Conservation (phyloP, 2,888 invertebrate species). For the Piscicola geometra region DNA sequence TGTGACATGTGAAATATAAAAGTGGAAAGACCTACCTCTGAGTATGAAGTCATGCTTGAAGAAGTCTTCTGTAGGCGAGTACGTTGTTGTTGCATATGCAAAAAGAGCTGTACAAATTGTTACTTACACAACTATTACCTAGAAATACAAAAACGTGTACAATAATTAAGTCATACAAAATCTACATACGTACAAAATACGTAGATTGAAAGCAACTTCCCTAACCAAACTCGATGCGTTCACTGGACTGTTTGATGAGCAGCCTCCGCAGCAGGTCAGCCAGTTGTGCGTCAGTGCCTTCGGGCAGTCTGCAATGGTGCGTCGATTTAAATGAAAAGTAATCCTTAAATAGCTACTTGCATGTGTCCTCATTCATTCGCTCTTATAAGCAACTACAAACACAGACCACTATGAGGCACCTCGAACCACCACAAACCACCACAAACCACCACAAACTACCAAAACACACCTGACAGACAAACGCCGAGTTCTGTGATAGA, state of each 20-base stretch:
- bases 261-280: background rate
- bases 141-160: too few relatives aligned
- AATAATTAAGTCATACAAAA: too few relatives aligned
- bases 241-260: background rate
- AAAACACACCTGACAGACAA: conserved; percentile 1
- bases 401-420: background rate
- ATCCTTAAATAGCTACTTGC: too few relatives aligned
- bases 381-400: too few relatives aligned
- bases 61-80: background rate
- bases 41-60: background rate
- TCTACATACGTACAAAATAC: too few relatives aligned
- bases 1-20: too few relatives aligned
- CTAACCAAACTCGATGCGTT: conserved; percentile 17
- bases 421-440: too few relatives aligned
- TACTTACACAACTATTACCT: too few relatives aligned
- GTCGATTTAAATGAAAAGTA: background rate
- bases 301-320: background rate
- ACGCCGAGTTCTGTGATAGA: background rate
- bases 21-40: background rate
- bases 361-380: too few relatives aligned
- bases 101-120: too few relatives aligned
- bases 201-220: background rate
- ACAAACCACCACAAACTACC: too few relatives aligned
- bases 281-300: background rate
- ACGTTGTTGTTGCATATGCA: too few relatives aligned